Evolutionary conservation across 2,113 vertebrate species (phyloP).

Genomic region (Chloropsis hardwickii): DNA sequence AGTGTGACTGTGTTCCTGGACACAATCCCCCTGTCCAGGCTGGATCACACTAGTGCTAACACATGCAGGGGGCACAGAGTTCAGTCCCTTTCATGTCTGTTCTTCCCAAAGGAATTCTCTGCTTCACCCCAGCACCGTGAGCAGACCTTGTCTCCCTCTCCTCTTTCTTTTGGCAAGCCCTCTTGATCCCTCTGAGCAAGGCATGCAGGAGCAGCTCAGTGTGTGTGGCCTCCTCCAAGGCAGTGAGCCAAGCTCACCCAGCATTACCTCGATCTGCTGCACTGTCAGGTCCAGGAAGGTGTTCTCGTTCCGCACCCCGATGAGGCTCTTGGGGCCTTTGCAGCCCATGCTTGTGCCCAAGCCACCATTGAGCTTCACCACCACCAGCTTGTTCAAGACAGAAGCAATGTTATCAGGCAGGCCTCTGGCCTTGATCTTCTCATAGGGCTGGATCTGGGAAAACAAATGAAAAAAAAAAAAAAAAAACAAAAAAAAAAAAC

Average conservation of each 20-base stretch:
- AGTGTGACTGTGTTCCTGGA: neutral
- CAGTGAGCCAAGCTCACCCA: neutral
- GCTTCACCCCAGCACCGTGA: neutral
- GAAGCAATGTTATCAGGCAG: constrained; percentile 82
- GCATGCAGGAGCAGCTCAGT: neutral
- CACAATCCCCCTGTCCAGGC: neutral
- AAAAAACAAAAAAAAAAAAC: neutral
- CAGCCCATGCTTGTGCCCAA: constrained; percentile 98
- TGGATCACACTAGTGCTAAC: neutral
- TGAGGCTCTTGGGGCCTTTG: constrained; percentile 95
- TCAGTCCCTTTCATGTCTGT: rapidly evolving
- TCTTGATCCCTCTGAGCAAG: neutral
- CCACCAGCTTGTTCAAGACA: constrained; percentile 89
- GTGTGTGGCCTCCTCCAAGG: neutral
- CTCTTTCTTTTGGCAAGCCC: neutral
- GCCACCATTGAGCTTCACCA: constrained; percentile 95
- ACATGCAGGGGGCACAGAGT: rapidly evolving
- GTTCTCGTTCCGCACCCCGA: constrained; percentile 94
- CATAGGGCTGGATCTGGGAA: constrained; percentile 89
- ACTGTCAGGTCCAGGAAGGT: constrained; percentile 97
- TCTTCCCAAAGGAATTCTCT: neutral
- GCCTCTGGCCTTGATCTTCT: constrained; percentile 83
- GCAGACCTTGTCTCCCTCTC: neutral
- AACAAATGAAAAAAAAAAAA: neutral
- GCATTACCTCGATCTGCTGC: constrained; percentile 91